Evolutionary conservation across 2,113 vertebrate genomes (phyloP), one percentile per base, ranked within the genome.

Genomic region (Anolis carolinensis): DNA sequence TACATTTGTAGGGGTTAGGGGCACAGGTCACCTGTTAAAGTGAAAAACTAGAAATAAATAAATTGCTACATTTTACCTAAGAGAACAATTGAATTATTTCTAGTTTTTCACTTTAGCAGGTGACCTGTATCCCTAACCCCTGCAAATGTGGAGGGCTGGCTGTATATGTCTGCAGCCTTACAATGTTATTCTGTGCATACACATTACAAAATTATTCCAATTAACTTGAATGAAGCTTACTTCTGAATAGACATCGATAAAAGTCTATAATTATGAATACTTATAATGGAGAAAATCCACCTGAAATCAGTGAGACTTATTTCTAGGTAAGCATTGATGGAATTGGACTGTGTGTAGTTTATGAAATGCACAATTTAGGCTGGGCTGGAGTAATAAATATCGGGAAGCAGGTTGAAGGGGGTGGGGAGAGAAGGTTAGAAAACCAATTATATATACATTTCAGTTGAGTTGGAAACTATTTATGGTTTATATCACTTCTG

Each of bases 401-500:
- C 34, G 21, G 16, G 59, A n/a, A 32, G 5, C 3, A 48, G 63
- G 23, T 36, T 62, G 62, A 68, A 76, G 14, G 10, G 9, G 32
- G 23, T 20, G 20, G 20, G 14, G 73, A 16, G 39, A 0, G 4
- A 23, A 73, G 27, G 23, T 25, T 68, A 59, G 44, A 79, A 81
- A 86, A 83, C 14, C 52, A 73, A 71, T 87, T 84, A 75, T 36
- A 62, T 36, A 48, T 50, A 14, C 44, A 20, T 3, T 44, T 81
- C 68, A 30, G 9, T 18, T 32, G 48, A 70, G 50, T 52, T 48
- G 0, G 0, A 8, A 20, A 59, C 63, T 82, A 59, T 9, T 3
- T 8, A 44, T 48, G 13, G 67, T 84, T 87, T n/a, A 74, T 68
- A 71, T 89, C 83, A 76, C 80, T 39, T 55, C 87, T 89, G 32